These are phyloP conservation scores for Anagyrus pseudococci DNA, from an alignment of 2,888 invertebrate genomes.

Conservation along the genomic window DNA sequence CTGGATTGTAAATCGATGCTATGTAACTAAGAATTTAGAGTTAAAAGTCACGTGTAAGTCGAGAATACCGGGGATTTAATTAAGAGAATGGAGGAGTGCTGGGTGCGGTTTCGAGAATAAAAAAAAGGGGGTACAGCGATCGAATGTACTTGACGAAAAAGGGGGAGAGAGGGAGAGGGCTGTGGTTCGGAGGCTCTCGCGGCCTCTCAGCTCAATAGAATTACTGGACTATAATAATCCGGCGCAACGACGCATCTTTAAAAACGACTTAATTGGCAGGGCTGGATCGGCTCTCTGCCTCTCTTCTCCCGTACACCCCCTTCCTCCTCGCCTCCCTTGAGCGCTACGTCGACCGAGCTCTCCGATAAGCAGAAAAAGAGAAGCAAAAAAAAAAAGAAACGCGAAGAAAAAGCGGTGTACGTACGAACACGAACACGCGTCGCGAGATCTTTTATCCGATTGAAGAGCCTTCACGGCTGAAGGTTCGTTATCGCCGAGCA, in stretches of 20 bases:
- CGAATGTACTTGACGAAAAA: too few species aligned
- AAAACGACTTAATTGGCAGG: conserved; percentile 37
- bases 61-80: too few species aligned
- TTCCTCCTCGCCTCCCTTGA: background rate
- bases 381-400: too few species aligned
- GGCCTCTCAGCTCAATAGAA: conserved; percentile 15
- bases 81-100: too few species aligned
- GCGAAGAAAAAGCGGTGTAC: too few species aligned
- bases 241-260: conserved; percentile 30
- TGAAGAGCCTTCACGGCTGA: conserved; percentile 26
- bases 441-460: conserved; percentile 29
- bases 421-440: conserved; percentile 6
- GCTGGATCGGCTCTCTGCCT: background rate
- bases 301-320: background rate
- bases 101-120: too few species aligned
- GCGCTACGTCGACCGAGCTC: background rate
- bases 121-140: background rate
- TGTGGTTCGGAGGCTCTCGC: background rate
- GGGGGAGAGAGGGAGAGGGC: background rate
- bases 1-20: too few species aligned
- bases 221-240: conserved; percentile 37
- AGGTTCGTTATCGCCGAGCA: conserved; percentile 34
- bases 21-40: too few species aligned
- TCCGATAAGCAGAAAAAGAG: background rate
- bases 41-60: too few species aligned